Conservation (phyloP, 1,140 invertebrate species). For the Drosophila watanabei region DNA sequence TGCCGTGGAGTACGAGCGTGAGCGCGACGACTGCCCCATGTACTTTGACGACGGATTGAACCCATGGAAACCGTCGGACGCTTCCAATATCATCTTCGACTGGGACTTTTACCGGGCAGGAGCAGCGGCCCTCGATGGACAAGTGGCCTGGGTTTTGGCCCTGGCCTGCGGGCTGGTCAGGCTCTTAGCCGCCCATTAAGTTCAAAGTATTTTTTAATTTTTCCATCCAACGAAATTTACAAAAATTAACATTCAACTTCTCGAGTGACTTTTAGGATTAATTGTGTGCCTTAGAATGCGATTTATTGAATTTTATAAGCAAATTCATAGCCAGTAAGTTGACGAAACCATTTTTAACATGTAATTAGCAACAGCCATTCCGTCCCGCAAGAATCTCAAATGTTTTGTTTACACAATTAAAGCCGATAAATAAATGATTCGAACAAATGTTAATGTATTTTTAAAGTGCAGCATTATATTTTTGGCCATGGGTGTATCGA, state of each 20-base stretch:
- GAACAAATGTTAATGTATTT: not conserved
- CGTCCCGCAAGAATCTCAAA: constrained; percentile 70
- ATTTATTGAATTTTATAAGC: constrained; percentile 29
- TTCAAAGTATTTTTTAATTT: constrained; percentile 39
- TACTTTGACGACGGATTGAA: constrained; percentile 96
- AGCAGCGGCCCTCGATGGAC: constrained; percentile 13
- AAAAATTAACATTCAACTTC: constrained; percentile 12
- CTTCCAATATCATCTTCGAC: constrained; percentile 89
- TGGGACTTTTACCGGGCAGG: constrained; percentile 84
- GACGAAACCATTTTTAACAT: constrained; percentile 9
- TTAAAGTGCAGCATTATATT: not conserved
- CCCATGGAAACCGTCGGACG: constrained; percentile 92
- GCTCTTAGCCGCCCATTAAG: constrained; percentile 26
- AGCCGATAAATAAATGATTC: constrained; percentile 45
- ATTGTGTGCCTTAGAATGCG: constrained; percentile 41
- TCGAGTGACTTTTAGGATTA: constrained; percentile 26
- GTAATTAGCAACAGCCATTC: constrained; percentile 33
- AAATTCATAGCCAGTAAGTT: constrained; percentile 54
- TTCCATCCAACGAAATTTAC: constrained; percentile 38
- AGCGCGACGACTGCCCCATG: constrained; percentile 98
- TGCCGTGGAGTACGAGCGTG: constrained; percentile 96
- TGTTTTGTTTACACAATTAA: constrained; percentile 58
- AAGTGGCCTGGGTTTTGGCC: constrained; percentile 11
- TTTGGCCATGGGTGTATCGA: constrained; percentile 19
- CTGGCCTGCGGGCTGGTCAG: constrained; percentile 24